Percentiles rank a stretch among this genome's conserved stretches.
Evolutionary conservation across 2,113 vertebrate genomes (phyloP).

Genomic region (Apistogramma diplotaenia): DNA sequence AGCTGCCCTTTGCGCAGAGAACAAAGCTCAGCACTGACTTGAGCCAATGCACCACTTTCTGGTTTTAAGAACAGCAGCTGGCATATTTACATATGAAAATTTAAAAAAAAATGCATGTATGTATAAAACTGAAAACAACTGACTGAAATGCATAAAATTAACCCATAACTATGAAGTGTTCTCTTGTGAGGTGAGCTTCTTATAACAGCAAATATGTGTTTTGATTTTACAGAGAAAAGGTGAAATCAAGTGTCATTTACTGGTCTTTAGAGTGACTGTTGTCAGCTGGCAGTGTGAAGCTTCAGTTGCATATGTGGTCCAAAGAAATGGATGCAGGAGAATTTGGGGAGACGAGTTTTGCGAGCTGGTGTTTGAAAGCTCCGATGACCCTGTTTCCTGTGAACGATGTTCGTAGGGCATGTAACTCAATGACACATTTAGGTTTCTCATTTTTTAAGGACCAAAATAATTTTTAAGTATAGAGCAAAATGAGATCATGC

Average conservation of each 20-base stretch:
- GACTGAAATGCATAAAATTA: background rate
- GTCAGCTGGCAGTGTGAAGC: background rate
- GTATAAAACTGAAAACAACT: background rate
- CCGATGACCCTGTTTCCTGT: conserved; percentile 67
- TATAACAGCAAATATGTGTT: conserved; percentile 21
- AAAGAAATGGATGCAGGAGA: background rate
- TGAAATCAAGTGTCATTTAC: background rate
- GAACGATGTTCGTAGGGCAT: conserved; percentile 73
- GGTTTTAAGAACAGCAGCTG: conserved; percentile 8
- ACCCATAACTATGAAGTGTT: background rate
- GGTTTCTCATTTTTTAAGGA: conserved; percentile 75
- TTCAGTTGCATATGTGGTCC: background rate
- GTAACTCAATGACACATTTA: conserved; percentile 74
- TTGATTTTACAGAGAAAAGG: conserved; percentile 3
- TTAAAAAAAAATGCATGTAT: background rate
- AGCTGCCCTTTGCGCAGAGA: conserved; percentile 52
- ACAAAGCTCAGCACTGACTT: conserved; percentile 22
- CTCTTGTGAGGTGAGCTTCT: conserved; percentile 1
- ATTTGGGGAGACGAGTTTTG: conserved; percentile 10
- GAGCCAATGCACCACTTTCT: background rate
- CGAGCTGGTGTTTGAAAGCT: conserved; percentile 17
- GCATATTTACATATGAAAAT: conserved; percentile 4
- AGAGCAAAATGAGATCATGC: conserved; percentile 66
- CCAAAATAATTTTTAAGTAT: conserved; percentile 63
- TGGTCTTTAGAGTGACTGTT: conserved; percentile 15